phyloP scores from a whole-genome alignment of 2,113 vertebrate species.

The Lampris megalopsis region DNA sequence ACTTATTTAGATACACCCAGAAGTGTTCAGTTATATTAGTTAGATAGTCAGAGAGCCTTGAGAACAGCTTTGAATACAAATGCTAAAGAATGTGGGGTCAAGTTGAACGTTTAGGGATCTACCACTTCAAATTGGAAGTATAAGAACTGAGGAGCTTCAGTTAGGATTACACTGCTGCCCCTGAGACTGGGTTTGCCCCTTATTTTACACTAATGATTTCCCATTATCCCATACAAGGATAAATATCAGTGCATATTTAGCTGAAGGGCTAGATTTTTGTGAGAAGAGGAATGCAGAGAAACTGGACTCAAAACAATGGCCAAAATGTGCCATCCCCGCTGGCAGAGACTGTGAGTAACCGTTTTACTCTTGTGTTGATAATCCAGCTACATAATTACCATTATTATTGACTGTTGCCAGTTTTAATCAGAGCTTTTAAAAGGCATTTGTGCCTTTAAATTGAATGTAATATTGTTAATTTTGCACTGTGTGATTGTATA shows the following conservation, averaged over 20 bases:
- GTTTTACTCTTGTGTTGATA: neutral
- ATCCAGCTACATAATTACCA: constrained; percentile 11
- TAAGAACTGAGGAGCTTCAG: constrained; percentile 12
- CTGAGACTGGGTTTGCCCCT: neutral
- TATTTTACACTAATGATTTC: neutral
- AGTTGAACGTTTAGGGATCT: neutral
- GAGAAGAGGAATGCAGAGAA: neutral
- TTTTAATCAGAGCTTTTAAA: constrained; percentile 12
- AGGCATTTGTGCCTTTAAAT: constrained; percentile 12
- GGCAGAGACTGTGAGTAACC: neutral
- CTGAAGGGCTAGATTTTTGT: neutral
- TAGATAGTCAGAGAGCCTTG: neutral
- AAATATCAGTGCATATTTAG: neutral
- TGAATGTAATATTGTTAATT: constrained; percentile 61
- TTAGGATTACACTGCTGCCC: constrained; percentile 9
- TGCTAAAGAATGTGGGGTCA: constrained; percentile 3
- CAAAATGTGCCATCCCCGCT: neutral
- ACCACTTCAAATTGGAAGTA: neutral
- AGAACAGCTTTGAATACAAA: neutral
- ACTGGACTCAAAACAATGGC: constrained; percentile 4
- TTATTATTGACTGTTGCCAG: constrained; percentile 20
- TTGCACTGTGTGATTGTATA: constrained; percentile 56
- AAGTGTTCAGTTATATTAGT: neutral
- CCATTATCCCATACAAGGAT: neutral
- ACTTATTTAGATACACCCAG: constrained; percentile 4